Evolutionary conservation across 1,140 invertebrate species (phyloP).

Genomic region (Drosophila yakuba): DNA sequence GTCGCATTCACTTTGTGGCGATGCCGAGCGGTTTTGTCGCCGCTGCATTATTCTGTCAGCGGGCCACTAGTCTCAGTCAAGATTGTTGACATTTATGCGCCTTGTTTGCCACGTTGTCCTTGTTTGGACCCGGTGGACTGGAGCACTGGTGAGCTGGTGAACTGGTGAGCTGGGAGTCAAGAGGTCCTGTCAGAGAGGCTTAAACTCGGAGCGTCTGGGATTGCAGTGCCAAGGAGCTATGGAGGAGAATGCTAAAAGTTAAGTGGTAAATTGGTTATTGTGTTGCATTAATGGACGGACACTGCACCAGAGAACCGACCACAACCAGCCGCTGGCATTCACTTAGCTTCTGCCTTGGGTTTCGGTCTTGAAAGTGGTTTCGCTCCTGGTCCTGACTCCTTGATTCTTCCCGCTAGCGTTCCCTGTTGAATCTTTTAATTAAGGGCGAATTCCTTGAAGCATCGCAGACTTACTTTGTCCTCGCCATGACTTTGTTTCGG

Average conservation of each 20-base stretch:
- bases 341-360: slow-evolving; percentile 12
- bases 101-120: slow-evolving; percentile 52
- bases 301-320: slow-evolving; percentile 8
- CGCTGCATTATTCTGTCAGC: slow-evolving; percentile 71
- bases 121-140: slow-evolving; percentile 12
- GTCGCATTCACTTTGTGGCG: slow-evolving; percentile 61
- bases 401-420: slow-evolving; percentile 7
- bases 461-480: slow-evolving; percentile 28
- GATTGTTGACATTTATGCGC: slow-evolving; percentile 77
- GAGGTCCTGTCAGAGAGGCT: slow-evolving; percentile 40
- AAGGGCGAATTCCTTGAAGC: slow-evolving; percentile 51
- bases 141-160: not conserved
- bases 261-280: slow-evolving; percentile 78
- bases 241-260: slow-evolving; percentile 40
- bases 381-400: slow-evolving; percentile 7
- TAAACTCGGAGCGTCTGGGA: slow-evolving; percentile 26
- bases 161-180: slow-evolving; percentile 23
- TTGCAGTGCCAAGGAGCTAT: slow-evolving; percentile 48
- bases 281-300: slow-evolving; percentile 63
- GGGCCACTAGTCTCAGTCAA: slow-evolving; percentile 71
- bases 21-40: slow-evolving; percentile 25
- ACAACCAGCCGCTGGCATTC: slow-evolving; percentile 7
- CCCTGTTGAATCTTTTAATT: slow-evolving; percentile 67
- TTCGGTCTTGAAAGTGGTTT: not conserved
- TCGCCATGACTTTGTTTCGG: slow-evolving; percentile 23